These are phyloP conservation scores for Bombus difficillimus DNA, from an alignment of 1,140 invertebrate species.

Conservation along the genomic window DNA sequence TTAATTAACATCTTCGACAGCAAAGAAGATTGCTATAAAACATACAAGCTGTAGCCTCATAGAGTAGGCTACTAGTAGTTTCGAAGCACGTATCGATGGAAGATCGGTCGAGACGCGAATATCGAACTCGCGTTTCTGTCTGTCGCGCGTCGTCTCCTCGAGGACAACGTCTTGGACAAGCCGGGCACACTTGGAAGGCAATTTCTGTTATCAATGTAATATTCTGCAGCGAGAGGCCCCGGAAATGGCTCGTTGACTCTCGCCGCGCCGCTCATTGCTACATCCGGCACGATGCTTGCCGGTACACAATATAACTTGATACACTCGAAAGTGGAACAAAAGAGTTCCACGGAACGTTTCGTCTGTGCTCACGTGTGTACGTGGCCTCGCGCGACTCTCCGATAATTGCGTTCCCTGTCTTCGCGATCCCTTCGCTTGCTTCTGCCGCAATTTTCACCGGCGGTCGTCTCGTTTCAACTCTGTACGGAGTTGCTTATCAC, in stretches of 20 bases:
- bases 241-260: constrained; percentile 81
- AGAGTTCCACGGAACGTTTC: constrained; percentile 61
- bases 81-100: no score
- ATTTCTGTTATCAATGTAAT: constrained; percentile 80
- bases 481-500: no score
- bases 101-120: no score
- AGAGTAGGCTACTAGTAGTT: no score
- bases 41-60: no score
- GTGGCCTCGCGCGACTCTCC: neutral
- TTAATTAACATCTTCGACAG: no score
- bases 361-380: constrained; percentile 1
- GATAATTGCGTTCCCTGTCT: constrained; percentile 9
- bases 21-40: no score
- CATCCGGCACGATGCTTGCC: constrained; percentile 77
- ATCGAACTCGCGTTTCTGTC: no score
- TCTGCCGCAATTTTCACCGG: neutral
- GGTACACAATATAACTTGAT: constrained; percentile 71
- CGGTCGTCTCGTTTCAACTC: no score
- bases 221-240: constrained; percentile 76
- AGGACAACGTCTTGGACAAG: constrained; percentile 51
- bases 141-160: constrained; percentile 12
- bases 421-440: neutral
- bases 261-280: constrained; percentile 78
- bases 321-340: constrained; percentile 77
- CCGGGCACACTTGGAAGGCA: constrained; percentile 64